A percentile compares a stretch with the other conserved stretches of the same genome.
Conservation (phyloP, 2,797 vertebrate genomes). For the Myripristis murdjan region DNA sequence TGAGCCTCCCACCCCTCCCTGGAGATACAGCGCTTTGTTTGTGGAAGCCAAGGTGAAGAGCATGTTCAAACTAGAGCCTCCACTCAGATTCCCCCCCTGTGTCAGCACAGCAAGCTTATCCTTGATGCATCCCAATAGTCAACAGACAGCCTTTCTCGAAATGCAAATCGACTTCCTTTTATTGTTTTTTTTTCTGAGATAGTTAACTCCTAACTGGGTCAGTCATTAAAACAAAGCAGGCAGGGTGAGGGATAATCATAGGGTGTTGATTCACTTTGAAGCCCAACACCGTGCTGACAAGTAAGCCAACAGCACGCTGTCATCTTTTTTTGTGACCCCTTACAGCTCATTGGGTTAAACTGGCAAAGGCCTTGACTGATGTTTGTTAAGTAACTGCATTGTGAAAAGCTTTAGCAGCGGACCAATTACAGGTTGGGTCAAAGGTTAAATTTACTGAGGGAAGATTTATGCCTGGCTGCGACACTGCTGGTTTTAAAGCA, state of each 20-base stretch:
- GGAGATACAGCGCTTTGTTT: constrained; percentile 61
- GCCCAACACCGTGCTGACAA: constrained; percentile 18
- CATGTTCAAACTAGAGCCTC: constrained; percentile 73
- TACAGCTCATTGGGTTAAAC: background rate
- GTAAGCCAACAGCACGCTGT: constrained; percentile 20
- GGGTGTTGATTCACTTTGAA: constrained; percentile 44
- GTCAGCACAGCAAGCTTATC: constrained; percentile 31
- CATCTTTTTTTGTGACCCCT: constrained; percentile 15
- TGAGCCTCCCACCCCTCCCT: constrained; percentile 44
- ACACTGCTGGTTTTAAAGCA: constrained; percentile 61
- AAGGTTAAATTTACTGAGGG: constrained; percentile 42
- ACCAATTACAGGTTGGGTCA: constrained; percentile 49
- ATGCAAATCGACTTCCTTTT: background rate
- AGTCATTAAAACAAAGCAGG: constrained; percentile 9
- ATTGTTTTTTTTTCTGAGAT: background rate
- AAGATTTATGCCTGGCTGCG: constrained; percentile 56
- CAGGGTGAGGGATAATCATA: constrained; percentile 31
- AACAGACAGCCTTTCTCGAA: constrained; percentile 13
- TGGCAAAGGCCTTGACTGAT: constrained; percentile 16
- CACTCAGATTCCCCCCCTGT: constrained; percentile 40
- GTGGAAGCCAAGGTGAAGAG: constrained; percentile 53
- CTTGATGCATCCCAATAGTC: constrained; percentile 29
- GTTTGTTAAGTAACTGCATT: constrained; percentile 36
- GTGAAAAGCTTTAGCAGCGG: constrained; percentile 31
- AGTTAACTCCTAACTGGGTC: background rate